Conservation (phyloP, 2,888 invertebrate genomes). For the Chirona hameri region DNA sequence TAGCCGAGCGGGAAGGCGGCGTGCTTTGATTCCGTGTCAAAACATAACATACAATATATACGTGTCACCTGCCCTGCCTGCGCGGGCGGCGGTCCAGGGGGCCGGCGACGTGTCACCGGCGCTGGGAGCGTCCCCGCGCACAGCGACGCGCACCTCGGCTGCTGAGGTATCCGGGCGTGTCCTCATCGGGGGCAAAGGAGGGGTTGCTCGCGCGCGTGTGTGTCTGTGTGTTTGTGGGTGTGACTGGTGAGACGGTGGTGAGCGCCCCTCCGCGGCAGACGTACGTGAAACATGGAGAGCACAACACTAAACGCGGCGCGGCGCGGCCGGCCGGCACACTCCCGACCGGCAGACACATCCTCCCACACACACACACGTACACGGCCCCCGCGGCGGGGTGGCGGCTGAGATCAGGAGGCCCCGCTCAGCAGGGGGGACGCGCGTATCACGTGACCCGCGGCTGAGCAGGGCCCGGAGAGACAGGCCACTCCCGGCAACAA, state of each 20-base stretch:
- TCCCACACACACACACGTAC: neutral
- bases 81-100: neutral
- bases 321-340: no score
- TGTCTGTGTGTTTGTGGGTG: no score
- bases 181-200: no score
- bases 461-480: no score
- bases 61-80: neutral
- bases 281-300: neutral
- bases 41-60: slow-evolving; percentile 24
- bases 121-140: neutral
- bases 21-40: slow-evolving; percentile 26
- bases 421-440: neutral
- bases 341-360: no score
- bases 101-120: neutral
- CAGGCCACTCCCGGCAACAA: neutral
- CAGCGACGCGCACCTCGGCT: no score
- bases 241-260: no score
- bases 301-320: slow-evolving; percentile 1
- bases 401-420: neutral
- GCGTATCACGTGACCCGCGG: neutral
- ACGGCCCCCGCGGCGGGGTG: neutral
- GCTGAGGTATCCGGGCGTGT: no score
- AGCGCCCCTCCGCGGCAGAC: no score
- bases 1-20: slow-evolving; percentile 9
- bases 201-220: no score